A percentile compares a stretch with the other conserved stretches of the same genome.
Evolutionary conservation across 2,797 vertebrate species (phyloP).

Genomic region (Takifugu rubripes): DNA sequence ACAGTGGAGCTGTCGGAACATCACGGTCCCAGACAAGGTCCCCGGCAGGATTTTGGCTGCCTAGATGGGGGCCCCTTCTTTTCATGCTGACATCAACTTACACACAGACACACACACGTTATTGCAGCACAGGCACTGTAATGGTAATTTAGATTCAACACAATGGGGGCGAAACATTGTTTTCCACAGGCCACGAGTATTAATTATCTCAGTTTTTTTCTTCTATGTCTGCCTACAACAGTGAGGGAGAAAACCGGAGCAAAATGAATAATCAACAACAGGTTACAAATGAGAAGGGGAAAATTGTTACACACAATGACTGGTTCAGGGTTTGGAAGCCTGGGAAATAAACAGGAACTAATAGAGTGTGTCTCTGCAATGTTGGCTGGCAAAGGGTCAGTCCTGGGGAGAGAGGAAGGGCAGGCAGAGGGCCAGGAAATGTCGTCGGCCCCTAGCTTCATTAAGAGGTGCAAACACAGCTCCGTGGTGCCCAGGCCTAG

Average conservation of each 20-base stretch:
- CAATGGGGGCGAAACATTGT: conserved; percentile 76
- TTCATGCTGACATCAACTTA: conserved; percentile 81
- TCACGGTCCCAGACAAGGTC: conserved; percentile 90
- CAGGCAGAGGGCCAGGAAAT: conserved; percentile 68
- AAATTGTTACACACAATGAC: conserved; percentile 51
- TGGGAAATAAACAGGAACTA: conserved; percentile 76
- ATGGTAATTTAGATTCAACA: conserved; percentile 88
- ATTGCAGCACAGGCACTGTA: conserved; percentile 72
- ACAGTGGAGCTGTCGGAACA: conserved; percentile 87
- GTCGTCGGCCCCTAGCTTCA: conserved; percentile 59
- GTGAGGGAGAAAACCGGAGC: conserved; percentile 71
- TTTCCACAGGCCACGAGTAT: conserved; percentile 78
- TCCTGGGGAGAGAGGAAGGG: conserved; percentile 64
- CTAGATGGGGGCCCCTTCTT: conserved; percentile 83
- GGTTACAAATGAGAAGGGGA: conserved; percentile 49
- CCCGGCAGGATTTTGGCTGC: conserved; percentile 89
- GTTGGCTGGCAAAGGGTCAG: conserved; percentile 57
- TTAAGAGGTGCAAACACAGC: conserved; percentile 77
- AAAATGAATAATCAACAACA: conserved; percentile 69
- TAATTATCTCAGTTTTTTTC: conserved; percentile 85
- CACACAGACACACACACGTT: conserved; percentile 41
- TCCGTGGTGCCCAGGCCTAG: conserved; percentile 43
- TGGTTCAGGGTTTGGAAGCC: conserved; percentile 45
- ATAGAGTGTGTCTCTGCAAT: conserved; percentile 66
- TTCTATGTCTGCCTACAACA: conserved; percentile 74